These are phyloP conservation scores for Muscina levida DNA, from an alignment of 2,888 invertebrate genomes.

Conservation along the genomic window DNA sequence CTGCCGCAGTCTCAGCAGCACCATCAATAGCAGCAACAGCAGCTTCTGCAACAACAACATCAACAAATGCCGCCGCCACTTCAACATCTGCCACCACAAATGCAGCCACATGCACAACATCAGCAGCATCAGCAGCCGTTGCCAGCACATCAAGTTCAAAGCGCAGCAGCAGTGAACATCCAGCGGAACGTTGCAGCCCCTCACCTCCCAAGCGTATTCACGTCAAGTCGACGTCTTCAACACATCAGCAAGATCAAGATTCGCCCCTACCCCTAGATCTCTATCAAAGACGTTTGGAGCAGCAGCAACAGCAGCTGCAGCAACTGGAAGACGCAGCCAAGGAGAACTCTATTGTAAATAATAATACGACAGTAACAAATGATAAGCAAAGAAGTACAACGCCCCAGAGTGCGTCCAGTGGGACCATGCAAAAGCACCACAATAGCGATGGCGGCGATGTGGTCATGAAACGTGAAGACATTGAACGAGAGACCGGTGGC, in stretches of 20 bases:
- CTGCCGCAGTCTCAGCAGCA: constrained; percentile 73
- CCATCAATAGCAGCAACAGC: constrained; percentile 59
- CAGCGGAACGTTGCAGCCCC: constrained; percentile 75
- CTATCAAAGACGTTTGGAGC: constrained; percentile 77
- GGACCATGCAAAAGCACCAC: constrained; percentile 61
- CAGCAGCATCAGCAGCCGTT: constrained; percentile 53
- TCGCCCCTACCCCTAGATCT: constrained; percentile 79
- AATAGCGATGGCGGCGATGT: constrained; percentile 58
- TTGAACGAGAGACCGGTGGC: constrained; percentile 35
- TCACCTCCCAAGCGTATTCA: constrained; percentile 75
- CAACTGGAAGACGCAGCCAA: constrained; percentile 66
- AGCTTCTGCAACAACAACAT: constrained; percentile 60
- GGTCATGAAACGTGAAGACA: constrained; percentile 56
- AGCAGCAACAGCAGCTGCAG: constrained; percentile 70
- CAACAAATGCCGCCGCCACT: constrained; percentile 71
- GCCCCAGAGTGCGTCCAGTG: constrained; percentile 57
- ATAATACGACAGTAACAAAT: constrained; percentile 65
- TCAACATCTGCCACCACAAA: constrained; percentile 72
- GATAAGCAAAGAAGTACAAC: constrained; percentile 66
- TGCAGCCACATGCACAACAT: constrained; percentile 69
- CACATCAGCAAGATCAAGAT: constrained; percentile 64
- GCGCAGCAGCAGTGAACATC: constrained; percentile 69
- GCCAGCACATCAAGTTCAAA: constrained; percentile 38
- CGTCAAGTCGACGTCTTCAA: constrained; percentile 50
- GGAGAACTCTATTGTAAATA: constrained; percentile 62